Evolutionary conservation across 2,113 vertebrate genomes (phyloP).

Genomic region (Corydoras maculifer): DNA sequence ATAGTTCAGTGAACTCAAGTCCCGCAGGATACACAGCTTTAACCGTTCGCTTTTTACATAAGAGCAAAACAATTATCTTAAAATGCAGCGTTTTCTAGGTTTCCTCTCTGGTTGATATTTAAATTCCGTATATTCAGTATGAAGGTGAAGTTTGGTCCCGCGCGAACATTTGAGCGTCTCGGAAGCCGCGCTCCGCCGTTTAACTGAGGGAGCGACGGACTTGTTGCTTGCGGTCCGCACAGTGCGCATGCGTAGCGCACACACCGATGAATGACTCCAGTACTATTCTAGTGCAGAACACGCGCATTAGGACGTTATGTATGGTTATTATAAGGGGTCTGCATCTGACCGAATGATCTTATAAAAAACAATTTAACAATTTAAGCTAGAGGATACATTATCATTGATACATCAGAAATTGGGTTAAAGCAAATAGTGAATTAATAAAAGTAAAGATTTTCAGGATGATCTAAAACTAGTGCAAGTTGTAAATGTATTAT

Average conservation of each 20-base stretch:
- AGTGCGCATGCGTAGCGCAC: slow-evolving; percentile 2
- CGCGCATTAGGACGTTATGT: neutral
- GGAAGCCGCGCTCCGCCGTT: neutral
- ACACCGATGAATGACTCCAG: neutral
- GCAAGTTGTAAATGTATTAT: no score
- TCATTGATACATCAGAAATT: no score
- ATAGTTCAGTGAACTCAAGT: neutral
- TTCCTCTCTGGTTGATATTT: neutral
- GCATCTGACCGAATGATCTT: no score
- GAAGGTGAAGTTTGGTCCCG: neutral
- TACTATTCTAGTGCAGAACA: neutral
- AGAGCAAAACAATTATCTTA: no score
- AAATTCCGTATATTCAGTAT: neutral
- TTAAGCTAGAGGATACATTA: no score
- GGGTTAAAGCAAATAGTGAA: no score
- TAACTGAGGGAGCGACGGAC: neutral
- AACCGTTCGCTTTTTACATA: no score
- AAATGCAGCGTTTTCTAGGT: no score
- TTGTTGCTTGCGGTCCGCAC: neutral
- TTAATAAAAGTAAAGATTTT: no score
- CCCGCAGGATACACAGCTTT: no score
- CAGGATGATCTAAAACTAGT: no score
- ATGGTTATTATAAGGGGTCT: neutral
- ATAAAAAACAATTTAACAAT: no score
- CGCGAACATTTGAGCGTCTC: neutral